Percentiles rank a stretch among this genome's conserved stretches.
Evolutionary conservation across 2,888 invertebrate genomes (phyloP).

Genomic region (Phortica okadai): DNA sequence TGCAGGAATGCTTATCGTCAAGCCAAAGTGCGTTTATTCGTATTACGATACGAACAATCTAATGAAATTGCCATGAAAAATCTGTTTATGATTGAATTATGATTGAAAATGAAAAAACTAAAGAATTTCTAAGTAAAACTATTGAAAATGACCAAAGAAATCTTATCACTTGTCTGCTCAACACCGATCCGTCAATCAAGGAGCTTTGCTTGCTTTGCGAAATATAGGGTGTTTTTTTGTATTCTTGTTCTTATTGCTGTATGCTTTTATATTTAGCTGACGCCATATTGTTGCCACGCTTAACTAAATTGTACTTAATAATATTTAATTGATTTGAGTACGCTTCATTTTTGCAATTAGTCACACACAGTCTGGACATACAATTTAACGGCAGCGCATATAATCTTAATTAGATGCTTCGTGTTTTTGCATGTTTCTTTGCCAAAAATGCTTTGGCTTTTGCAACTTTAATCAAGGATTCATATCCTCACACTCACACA

Average conservation of each 20-base stretch:
- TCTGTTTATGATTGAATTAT: no score
- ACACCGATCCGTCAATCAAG: no score
- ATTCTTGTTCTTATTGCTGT: not conserved
- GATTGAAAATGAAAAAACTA: no score
- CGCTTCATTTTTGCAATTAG: slow-evolving; percentile 17
- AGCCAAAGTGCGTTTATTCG: no score
- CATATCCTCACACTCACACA: not conserved
- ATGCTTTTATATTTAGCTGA: not conserved
- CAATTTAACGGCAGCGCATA: slow-evolving; percentile 7
- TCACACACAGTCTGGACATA: slow-evolving; percentile 8
- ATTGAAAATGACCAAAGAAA: no score
- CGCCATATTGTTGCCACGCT: slow-evolving; percentile 5
- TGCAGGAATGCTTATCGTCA: no score
- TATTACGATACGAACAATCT: no score
- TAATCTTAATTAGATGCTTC: slow-evolving; percentile 15
- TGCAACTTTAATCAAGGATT: not conserved
- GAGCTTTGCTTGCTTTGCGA: not conserved
- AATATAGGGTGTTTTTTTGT: not conserved
- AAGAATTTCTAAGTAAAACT: no score
- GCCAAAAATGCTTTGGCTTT: not conserved
- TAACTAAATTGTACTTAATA: not conserved
- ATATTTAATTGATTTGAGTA: not conserved
- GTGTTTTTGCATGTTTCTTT: not conserved
- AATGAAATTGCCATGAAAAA: no score
- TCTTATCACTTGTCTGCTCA: no score